A percentile compares a stretch with the other conserved stretches of the same genome.
These are phyloP conservation scores for Chitala chitala DNA, from an alignment of 2,113 vertebrate species.

Conservation along the genomic window DNA sequence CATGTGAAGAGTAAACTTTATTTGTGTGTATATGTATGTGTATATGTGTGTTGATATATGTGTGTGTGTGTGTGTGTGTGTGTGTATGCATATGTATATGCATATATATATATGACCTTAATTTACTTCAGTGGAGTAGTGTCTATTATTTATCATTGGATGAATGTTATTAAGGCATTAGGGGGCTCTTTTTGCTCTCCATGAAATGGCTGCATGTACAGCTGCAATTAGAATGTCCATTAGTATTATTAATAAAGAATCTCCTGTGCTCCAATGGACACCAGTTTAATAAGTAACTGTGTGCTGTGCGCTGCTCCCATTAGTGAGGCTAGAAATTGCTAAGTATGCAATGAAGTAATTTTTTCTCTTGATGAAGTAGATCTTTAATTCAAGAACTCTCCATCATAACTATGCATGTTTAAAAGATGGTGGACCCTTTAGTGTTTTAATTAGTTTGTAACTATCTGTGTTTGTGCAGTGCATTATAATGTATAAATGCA, in stretches of 20 bases:
- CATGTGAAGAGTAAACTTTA: too few relatives aligned
- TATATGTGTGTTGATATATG: too few relatives aligned
- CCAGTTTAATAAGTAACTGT: slow-evolving; percentile 37
- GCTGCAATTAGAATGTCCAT: slow-evolving; percentile 48
- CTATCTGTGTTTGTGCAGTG: slow-evolving; percentile 66
- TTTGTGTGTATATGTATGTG: too few relatives aligned
- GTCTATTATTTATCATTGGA: slow-evolving; percentile 43
- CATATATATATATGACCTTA: slow-evolving; percentile 31
- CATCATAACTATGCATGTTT: slow-evolving; percentile 70
- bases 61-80: too few relatives aligned
- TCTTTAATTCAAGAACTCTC: slow-evolving; percentile 67
- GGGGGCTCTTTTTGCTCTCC: slow-evolving; percentile 33
- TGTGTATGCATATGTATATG: not conserved
- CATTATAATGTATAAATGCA: slow-evolving; percentile 70
- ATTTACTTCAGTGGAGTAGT: slow-evolving; percentile 32
- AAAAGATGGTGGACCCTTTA: slow-evolving; percentile 60
- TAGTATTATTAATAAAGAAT: slow-evolving; percentile 48
- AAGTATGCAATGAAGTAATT: slow-evolving; percentile 20
- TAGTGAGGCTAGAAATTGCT: slow-evolving; percentile 21
- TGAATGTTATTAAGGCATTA: slow-evolving; percentile 47
- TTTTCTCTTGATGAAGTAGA: slow-evolving; percentile 41
- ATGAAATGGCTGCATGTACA: slow-evolving; percentile 37
- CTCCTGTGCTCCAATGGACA: slow-evolving; percentile 31
- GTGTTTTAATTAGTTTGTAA: slow-evolving; percentile 68
- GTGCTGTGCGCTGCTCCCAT: slow-evolving; percentile 20